Conservation (phyloP, 2,113 vertebrate species). For the Cacatua alba region DNA sequence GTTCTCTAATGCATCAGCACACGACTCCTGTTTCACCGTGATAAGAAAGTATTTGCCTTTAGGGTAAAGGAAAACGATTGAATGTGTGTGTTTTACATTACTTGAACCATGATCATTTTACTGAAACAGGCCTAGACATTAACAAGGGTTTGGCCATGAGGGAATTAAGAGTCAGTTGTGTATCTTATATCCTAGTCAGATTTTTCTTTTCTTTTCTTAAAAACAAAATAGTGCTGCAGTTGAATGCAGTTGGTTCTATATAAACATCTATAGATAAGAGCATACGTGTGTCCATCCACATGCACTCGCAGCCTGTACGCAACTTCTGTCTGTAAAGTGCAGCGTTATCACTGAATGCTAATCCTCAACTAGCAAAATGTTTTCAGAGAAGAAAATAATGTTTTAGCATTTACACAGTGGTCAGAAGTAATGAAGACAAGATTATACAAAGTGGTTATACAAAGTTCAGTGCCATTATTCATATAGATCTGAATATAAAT, state of each 20-base stretch:
- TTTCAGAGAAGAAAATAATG: not conserved
- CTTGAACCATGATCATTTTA: conserved; percentile 78
- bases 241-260: not conserved
- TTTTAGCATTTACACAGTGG: not conserved
- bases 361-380: not conserved
- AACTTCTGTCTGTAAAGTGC: not conserved
- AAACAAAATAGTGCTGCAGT: not conserved
- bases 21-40: conserved; percentile 73
- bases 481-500: not conserved
- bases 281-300: not conserved
- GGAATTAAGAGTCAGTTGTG: conserved; percentile 69
- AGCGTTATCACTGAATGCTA: not conserved
- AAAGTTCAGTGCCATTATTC: not conserved
- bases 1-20: conserved; percentile 57
- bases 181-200: conserved; percentile 60
- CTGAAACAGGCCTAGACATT: conserved; percentile 77
- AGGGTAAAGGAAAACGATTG: conserved; percentile 78
- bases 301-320: too few species aligned
- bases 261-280: not conserved
- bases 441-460: not conserved
- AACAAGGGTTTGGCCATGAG: conserved; percentile 72
- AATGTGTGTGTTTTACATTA: conserved; percentile 77
- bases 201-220: not conserved
- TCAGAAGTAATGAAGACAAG: not conserved
- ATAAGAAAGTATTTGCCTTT: conserved; percentile 78